Percentiles rank a stretch among this genome's conserved stretches.
These are phyloP conservation scores for Drosophila rellima DNA, from an alignment of 2,888 invertebrate genomes.

Conservation along the genomic window DNA sequence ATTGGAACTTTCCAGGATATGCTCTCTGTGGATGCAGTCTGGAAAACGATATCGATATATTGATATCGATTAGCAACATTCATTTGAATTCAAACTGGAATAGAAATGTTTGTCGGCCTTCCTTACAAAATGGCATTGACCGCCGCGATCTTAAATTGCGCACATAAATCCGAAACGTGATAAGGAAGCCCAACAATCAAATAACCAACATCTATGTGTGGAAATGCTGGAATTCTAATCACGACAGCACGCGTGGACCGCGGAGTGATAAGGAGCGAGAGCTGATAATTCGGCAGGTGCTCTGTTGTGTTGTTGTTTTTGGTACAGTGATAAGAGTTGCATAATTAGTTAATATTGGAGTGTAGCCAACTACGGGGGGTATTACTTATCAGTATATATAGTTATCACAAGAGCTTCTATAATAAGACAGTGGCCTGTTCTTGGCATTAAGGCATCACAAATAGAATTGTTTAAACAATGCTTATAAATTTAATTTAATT, in stretches of 20 bases:
- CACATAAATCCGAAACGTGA: conserved; percentile 19
- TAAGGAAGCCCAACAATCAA: conserved; percentile 1
- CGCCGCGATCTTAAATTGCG: conserved; percentile 23
- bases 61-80: not conserved
- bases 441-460: not conserved
- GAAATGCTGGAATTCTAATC: conserved; percentile 15
- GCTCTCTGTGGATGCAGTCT: not conserved
- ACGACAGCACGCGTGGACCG: conserved; percentile 24
- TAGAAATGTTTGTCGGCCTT: conserved; percentile 36
- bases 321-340: conserved; percentile 18
- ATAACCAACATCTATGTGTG: not conserved
- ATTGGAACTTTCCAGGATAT: not conserved
- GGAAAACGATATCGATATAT: not conserved
- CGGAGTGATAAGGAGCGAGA: conserved; percentile 28
- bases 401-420: conserved; percentile 2
- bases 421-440: conserved; percentile 13
- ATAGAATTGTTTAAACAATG: not conserved
- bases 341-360: conserved; percentile 18
- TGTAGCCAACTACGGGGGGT: conserved; percentile 16
- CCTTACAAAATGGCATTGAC: conserved; percentile 18
- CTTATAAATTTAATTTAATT: conserved; percentile 18
- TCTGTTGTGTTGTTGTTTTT: conserved; percentile 16
- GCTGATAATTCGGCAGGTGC: conserved; percentile 31
- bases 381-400: conserved; percentile 27
- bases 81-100: conserved; percentile 10